Evolutionary conservation across 2,888 invertebrate genomes (phyloP), one percentile per base, ranked within the genome.

Genomic region (Phlogophora meticulosa): DNA sequence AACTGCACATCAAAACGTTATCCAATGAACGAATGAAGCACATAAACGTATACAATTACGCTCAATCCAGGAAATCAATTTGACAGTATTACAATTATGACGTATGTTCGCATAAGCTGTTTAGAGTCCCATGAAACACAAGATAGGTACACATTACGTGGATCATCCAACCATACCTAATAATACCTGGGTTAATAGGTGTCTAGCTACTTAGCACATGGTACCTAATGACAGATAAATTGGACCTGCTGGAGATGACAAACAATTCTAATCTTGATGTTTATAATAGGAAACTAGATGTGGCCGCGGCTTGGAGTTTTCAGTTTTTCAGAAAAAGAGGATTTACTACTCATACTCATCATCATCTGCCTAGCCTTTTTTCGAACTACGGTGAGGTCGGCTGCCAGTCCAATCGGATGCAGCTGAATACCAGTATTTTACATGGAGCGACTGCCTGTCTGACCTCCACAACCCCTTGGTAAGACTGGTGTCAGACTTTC

Each of bases 101-200:
- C 52, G 64, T 42, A 59, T 34, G 43, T 56, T 60, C 57, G 51
- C 46, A 48, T 53, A 22, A 17, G 36, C 36, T 70, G 75, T 78
- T 73, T 72, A 80, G 78, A 83, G 84, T 84, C 78, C 82, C 78
- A 76, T 84, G 80, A 83, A 85, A 83, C 74, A 64, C 66, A 74
- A 74, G 74, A 66, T 65, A 57, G 70, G 72, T 63, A 36, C 42
- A 63, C 17, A 90, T 91, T 91, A 91, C 72, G 77, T 83, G 73
- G 80, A 70, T 84, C 87, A 78, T 68, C 89, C 86, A 82, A 90
- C 87, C 91, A 83, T 85, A 76, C 79, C 80, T 89, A 90, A 90
- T 88, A 80, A 82, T 67, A 48, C 73, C 38, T 55, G 34, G 28
- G 60, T 70, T 71, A 70, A 75, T 71, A 71, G 45, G 48, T 53